Evolutionary conservation across 2,888 invertebrate genomes (phyloP).

Genomic region (Drosophila yooni): DNA sequence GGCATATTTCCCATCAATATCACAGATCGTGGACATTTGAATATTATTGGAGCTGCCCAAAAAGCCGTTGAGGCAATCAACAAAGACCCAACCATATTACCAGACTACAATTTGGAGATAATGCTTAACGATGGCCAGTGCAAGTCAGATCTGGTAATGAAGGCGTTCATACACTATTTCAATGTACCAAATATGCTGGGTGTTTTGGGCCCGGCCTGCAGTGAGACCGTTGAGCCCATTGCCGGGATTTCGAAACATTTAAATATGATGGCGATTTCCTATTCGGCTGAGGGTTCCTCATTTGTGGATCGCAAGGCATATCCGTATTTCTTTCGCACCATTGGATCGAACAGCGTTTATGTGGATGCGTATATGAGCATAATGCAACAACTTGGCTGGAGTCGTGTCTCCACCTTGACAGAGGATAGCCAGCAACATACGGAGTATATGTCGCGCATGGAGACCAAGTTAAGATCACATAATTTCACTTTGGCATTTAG

Average conservation of each 20-base stretch:
- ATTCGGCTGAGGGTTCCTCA: conserved; percentile 91
- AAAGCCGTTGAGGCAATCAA: conserved; percentile 89
- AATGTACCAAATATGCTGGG: conserved; percentile 88
- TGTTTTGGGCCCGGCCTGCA: conserved; percentile 92
- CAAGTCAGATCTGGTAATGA: conserved; percentile 90
- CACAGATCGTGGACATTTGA: conserved; percentile 86
- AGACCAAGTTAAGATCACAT: conserved; percentile 87
- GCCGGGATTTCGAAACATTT: conserved; percentile 91
- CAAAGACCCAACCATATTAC: conserved; percentile 86
- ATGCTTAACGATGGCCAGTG: conserved; percentile 89
- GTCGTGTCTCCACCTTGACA: conserved; percentile 90
- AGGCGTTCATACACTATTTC: conserved; percentile 89
- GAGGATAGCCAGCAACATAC: conserved; percentile 93
- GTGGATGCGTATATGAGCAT: conserved; percentile 88
- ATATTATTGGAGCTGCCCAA: conserved; percentile 86
- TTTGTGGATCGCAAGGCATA: conserved; percentile 89
- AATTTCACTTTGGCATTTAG: conserved; percentile 89
- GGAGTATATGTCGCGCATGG: conserved; percentile 90
- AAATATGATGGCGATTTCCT: conserved; percentile 90
- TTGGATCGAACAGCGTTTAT: conserved; percentile 90
- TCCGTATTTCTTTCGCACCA: conserved; percentile 92
- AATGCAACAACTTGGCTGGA: conserved; percentile 88
- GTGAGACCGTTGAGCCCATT: conserved; percentile 92
- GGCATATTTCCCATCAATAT: conserved; percentile 88
- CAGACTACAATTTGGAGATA: conserved; percentile 87